Conservation (phyloP, 2,113 vertebrate genomes). For the Hemiprocne comata region DNA sequence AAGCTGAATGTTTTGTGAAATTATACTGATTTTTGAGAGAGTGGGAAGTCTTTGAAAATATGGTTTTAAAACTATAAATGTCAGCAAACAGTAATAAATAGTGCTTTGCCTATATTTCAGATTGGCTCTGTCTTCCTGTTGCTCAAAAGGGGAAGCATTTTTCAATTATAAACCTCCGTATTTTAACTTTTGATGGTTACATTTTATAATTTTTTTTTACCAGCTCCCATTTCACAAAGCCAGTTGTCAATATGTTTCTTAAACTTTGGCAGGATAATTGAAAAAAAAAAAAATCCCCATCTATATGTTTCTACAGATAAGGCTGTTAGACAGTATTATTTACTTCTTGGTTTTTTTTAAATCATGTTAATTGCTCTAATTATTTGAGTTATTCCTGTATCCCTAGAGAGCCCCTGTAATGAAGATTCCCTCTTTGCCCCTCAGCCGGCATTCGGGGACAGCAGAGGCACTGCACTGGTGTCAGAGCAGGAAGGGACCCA, state of each 20-base stretch:
- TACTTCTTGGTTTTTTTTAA: neutral
- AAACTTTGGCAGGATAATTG: neutral
- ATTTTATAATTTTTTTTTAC: neutral
- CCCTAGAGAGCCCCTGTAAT: neutral
- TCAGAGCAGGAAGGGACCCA: neutral
- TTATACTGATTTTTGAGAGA: neutral
- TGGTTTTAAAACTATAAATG: neutral
- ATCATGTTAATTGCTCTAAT: neutral
- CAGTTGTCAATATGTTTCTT: neutral
- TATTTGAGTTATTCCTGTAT: neutral
- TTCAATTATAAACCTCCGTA: neutral
- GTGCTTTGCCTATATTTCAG: neutral
- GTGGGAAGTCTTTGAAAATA: neutral
- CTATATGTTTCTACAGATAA: neutral
- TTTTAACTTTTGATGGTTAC: neutral
- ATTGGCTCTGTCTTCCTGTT: neutral
- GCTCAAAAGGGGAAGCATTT: neutral
- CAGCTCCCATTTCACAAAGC: neutral
- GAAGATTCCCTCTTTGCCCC: neutral
- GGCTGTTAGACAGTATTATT: neutral
- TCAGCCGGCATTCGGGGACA: neutral
- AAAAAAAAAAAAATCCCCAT: neutral
- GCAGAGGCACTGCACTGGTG: neutral
- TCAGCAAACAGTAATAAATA: neutral
- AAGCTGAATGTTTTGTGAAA: neutral